Percentiles rank a stretch among this genome's conserved stretches.
These are phyloP conservation scores for Myanophis thanlyinensis DNA, from an alignment of 2,113 vertebrate genomes.

Conservation along the genomic window DNA sequence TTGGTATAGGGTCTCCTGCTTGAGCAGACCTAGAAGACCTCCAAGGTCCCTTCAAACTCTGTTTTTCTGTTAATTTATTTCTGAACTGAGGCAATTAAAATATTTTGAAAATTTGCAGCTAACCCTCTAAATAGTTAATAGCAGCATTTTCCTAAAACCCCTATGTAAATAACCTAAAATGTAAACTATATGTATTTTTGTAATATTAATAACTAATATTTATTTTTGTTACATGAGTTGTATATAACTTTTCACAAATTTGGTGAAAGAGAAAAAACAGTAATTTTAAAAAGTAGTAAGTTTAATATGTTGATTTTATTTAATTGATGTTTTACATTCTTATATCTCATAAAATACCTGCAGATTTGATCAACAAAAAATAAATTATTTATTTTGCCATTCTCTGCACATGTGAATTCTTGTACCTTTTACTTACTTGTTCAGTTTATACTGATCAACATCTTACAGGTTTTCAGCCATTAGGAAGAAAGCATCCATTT, in stretches of 20 bases:
- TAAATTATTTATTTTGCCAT: constrained; percentile 74
- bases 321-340: constrained; percentile 72
- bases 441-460: constrained; percentile 72
- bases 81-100: not conserved
- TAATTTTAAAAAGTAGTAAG: constrained; percentile 68
- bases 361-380: constrained; percentile 75
- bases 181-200: not conserved
- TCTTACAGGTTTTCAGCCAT: constrained; percentile 69
- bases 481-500: constrained; percentile 68
- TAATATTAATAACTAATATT: not conserved
- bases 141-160: not conserved
- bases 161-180: not conserved
- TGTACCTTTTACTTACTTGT: not conserved
- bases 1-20: no score
- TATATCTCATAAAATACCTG: constrained; percentile 76
- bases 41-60: no score
- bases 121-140: not conserved
- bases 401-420: constrained; percentile 61
- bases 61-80: not conserved
- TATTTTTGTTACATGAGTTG: not conserved
- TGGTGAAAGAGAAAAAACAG: constrained; percentile 1
- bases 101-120: not conserved
- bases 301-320: constrained; percentile 79
- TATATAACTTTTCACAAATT: not conserved
- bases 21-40: no score